Conservation (phyloP, 2,113 vertebrate species). For the Prunella fulvescens region DNA sequence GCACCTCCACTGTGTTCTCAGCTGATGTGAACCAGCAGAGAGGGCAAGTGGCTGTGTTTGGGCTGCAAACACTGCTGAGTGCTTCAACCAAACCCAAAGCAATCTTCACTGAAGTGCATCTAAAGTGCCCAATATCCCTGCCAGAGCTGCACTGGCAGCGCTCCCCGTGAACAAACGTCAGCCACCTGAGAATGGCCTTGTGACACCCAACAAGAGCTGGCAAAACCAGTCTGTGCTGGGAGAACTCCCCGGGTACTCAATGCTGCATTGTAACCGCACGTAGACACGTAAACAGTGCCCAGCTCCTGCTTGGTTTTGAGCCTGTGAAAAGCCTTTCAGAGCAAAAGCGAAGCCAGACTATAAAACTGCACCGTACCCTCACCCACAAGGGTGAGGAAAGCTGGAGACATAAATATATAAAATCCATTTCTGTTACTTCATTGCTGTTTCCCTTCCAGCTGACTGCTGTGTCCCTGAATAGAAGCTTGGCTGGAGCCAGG, state of each 20-base stretch:
- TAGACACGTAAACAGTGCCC: neutral
- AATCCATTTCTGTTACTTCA: conserved; percentile 47
- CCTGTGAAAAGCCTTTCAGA: neutral
- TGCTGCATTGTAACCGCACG: neutral
- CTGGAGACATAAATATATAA: conserved; percentile 37
- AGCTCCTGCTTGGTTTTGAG: neutral
- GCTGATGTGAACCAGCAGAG: neutral
- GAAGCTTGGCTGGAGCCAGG: conserved; percentile 37
- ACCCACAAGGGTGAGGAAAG: neutral
- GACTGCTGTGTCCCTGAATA: conserved; percentile 54
- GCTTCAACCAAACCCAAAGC: neutral
- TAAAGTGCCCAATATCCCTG: neutral
- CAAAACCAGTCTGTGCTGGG: conserved; percentile 33
- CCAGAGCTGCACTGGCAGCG: neutral
- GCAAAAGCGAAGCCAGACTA: neutral
- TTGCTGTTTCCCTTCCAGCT: conserved; percentile 48
- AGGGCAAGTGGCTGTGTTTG: neutral
- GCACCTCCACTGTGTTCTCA: neutral
- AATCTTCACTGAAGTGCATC: neutral
- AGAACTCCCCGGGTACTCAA: neutral
- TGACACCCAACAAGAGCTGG: conserved; percentile 8
- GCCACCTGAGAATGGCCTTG: conserved; percentile 5
- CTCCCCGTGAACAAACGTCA: neutral
- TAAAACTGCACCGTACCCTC: conserved; percentile 1
- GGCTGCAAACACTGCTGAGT: neutral